phyloP scores from a whole-genome alignment of 2,797 vertebrate genomes.

The Calcarius lapponicus region DNA sequence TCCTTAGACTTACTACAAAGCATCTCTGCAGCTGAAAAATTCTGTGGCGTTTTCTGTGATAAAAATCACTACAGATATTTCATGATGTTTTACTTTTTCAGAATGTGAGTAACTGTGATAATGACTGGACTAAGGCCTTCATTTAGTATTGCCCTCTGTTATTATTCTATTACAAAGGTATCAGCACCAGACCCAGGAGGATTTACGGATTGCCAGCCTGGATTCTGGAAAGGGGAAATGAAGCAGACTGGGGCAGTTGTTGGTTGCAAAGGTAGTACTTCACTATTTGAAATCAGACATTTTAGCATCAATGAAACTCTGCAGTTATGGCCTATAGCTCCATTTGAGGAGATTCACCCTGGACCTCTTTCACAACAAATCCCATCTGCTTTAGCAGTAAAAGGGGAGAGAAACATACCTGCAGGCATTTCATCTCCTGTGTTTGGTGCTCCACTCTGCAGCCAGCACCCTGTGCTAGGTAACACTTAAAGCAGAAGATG shows the following conservation, averaged over 20 bases:
- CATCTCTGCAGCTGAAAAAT: not conserved
- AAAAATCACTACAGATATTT: not conserved
- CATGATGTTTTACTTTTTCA: not conserved
- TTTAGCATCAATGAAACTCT: not conserved
- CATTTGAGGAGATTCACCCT: not conserved
- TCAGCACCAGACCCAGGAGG: not conserved
- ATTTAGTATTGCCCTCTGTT: not conserved
- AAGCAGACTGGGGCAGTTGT: not conserved
- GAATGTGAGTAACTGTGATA: not conserved
- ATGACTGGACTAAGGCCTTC: not conserved
- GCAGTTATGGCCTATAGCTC: not conserved
- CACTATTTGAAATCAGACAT: not conserved
- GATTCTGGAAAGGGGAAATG: not conserved
- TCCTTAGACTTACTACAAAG: not conserved
- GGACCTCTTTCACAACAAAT: not conserved
- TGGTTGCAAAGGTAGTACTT: not conserved
- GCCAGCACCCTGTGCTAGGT: rapidly evolving
- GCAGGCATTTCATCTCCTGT: not conserved
- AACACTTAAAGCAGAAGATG: not conserved
- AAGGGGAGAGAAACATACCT: not conserved
- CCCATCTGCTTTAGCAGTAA: not conserved
- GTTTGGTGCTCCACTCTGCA: not conserved
- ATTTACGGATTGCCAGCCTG: rapidly evolving
- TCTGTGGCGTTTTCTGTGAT: not conserved
- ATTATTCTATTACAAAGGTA: not conserved